These are phyloP conservation scores for Amphimallon solstitiale DNA, from an alignment of 2,888 invertebrate genomes.

Conservation along the genomic window DNA sequence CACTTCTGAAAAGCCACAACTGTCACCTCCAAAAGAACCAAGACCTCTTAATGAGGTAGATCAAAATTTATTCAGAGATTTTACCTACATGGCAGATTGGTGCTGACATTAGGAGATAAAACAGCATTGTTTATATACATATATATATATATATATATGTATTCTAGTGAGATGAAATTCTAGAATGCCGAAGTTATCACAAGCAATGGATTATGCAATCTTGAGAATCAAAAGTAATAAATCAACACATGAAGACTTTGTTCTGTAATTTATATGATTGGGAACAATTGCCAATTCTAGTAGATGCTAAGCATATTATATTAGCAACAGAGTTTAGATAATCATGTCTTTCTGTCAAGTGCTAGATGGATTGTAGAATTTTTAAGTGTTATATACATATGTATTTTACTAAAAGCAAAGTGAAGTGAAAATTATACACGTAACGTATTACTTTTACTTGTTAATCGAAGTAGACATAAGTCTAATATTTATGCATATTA, in stretches of 20 bases:
- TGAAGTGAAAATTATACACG: slow-evolving; percentile 16
- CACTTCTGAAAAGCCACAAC: slow-evolving; percentile 93
- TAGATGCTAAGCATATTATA: slow-evolving; percentile 25
- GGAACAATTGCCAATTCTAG: slow-evolving; percentile 26
- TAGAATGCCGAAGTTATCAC: background rate
- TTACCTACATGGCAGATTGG: slow-evolving; percentile 98
- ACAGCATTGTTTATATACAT: background rate
- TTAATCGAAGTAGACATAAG: slow-evolving; percentile 20
- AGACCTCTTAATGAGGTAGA: slow-evolving; percentile 86
- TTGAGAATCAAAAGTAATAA: background rate
- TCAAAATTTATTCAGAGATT: slow-evolving; percentile 92
- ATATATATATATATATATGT: too few species aligned
- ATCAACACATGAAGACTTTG: slow-evolving; percentile 21
- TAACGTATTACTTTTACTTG: slow-evolving; percentile 14
- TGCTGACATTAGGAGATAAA: slow-evolving; percentile 72
- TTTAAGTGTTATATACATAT: slow-evolving; percentile 31
- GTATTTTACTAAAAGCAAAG: slow-evolving; percentile 18
- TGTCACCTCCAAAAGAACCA: slow-evolving; percentile 98
- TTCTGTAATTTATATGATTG: slow-evolving; percentile 8
- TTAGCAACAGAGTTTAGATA: slow-evolving; percentile 21
- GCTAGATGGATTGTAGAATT: slow-evolving; percentile 15
- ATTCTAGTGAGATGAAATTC: slow-evolving; percentile 12
- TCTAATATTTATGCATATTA: slow-evolving; percentile 34
- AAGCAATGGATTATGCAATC: background rate
- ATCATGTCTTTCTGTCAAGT: slow-evolving; percentile 18